Evolutionary conservation across 2,888 invertebrate genomes (phyloP).

Genomic region (Cylindroiulus punctatus): DNA sequence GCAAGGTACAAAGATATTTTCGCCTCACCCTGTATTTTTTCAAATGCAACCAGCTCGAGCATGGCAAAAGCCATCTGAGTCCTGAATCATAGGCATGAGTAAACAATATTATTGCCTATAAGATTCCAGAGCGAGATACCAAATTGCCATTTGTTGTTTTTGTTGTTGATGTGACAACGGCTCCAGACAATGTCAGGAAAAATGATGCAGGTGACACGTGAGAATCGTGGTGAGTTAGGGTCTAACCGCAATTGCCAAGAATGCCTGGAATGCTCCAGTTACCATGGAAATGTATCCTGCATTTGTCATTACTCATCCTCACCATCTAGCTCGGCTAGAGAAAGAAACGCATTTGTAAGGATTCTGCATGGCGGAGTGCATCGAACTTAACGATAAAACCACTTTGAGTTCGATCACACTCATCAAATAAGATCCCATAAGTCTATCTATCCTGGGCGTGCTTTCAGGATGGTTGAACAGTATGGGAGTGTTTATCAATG

Average conservation of each 20-base stretch:
- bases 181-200: background rate
- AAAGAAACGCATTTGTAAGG: conserved; percentile 16
- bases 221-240: conserved; percentile 2
- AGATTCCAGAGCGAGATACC: background rate
- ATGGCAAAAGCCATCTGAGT: background rate
- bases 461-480: conserved; percentile 8
- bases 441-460: conserved; percentile 12
- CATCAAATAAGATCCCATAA: conserved; percentile 42
- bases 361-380: conserved; percentile 22
- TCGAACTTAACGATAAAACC: conserved; percentile 42
- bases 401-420: conserved; percentile 38
- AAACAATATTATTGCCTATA: conserved; percentile 23
- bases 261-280: conserved; percentile 4
- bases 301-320: background rate
- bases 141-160: conserved; percentile 16
- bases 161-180: conserved; percentile 1
- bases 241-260: conserved; percentile 3
- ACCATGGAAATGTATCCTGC: background rate
- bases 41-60: background rate
- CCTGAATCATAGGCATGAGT: conserved; percentile 20
- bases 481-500: conserved; percentile 33
- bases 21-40: background rate
- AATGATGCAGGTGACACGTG: background rate
- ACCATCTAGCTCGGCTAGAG: background rate
- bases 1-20: background rate